phyloP scores from a whole-genome alignment of 2,797 vertebrate genomes.

The Threskiornis aethiopicus region DNA sequence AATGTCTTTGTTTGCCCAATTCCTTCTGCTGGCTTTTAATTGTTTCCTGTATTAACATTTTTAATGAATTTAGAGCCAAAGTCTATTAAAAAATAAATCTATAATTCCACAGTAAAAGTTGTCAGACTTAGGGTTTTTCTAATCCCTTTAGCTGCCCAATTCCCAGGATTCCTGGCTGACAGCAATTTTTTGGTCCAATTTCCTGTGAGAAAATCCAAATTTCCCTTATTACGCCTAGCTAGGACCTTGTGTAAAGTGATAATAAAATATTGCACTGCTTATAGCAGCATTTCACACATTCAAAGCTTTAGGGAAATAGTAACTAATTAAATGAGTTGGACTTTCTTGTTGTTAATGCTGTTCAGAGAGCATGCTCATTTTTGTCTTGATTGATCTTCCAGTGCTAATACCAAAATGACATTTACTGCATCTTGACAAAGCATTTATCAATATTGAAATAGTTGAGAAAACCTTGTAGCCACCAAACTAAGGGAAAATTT shows the following conservation, averaged over 20 bases:
- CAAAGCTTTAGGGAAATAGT: constrained; percentile 25
- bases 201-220: constrained; percentile 18
- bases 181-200: constrained; percentile 8
- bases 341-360: neutral
- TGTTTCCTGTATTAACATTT: constrained; percentile 50
- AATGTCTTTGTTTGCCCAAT: constrained; percentile 54
- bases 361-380: neutral
- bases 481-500: neutral
- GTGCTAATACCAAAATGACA: neutral
- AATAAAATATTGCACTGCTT: constrained; percentile 28
- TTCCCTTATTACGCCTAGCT: neutral
- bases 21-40: constrained; percentile 39
- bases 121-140: neutral
- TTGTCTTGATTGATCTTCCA: neutral
- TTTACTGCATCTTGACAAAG: neutral
- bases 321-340: constrained; percentile 48
- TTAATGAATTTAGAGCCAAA: constrained; percentile 58
- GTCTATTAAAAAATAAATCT: constrained; percentile 56
- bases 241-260: constrained; percentile 26
- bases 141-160: constrained; percentile 42
- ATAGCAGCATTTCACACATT: neutral
- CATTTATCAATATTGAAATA: neutral
- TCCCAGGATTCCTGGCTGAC: constrained; percentile 42
- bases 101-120: constrained; percentile 21
- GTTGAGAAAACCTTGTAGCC: neutral